A percentile compares a stretch with the other conserved stretches of the same genome.
Conservation (phyloP, 1,140 invertebrate species). For the Drosophila ogumai region DNA sequence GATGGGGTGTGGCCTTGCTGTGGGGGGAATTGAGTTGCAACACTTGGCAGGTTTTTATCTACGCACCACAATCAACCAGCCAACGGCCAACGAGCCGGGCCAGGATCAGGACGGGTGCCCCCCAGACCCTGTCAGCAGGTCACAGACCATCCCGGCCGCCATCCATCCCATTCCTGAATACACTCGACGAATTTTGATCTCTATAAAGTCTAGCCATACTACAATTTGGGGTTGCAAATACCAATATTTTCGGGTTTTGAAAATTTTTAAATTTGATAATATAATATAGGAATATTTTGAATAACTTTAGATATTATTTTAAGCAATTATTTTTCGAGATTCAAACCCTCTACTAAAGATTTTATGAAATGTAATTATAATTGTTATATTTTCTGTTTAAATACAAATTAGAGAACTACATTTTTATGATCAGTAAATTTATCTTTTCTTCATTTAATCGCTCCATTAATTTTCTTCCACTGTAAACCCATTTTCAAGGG, state of each 20-base stretch:
- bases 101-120: constrained; percentile 11
- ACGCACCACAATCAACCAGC: constrained; percentile 74
- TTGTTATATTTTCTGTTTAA: too few species aligned
- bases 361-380: too few species aligned
- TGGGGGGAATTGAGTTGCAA: constrained; percentile 76
- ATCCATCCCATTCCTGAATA: constrained; percentile 16
- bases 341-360: too few species aligned
- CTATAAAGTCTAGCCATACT: not conserved
- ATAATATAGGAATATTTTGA: not conserved
- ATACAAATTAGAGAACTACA: too few species aligned
- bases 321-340: too few species aligned
- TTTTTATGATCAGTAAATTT: not conserved
- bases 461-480: not conserved
- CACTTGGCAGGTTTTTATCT: constrained; percentile 83
- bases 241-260: not conserved
- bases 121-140: constrained; percentile 38
- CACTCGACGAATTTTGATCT: constrained; percentile 1
- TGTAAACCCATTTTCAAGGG: not conserved
- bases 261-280: not conserved
- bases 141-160: constrained; percentile 25
- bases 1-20: constrained; percentile 13
- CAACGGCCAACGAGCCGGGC: constrained; percentile 6
- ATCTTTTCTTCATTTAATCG: too few species aligned
- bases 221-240: not conserved
- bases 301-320: too few species aligned